Conservation (phyloP, 1,140 invertebrate genomes). For the Procambarus virginalis region DNA sequence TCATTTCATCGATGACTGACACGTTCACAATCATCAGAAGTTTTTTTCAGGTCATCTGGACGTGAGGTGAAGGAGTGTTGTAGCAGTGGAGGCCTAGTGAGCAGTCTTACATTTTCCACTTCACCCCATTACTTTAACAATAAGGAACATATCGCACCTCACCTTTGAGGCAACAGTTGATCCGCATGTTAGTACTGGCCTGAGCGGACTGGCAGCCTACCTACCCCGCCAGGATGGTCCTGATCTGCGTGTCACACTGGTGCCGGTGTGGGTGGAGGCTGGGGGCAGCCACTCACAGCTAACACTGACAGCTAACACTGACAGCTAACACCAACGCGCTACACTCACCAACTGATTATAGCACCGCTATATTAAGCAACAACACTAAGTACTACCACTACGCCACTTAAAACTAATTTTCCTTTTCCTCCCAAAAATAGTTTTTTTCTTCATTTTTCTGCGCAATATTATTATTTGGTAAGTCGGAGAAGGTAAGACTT, state of each 20-base stretch:
- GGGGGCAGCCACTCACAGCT: constrained; percentile 5
- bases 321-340: constrained; percentile 44
- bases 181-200: constrained; percentile 8
- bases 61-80: neutral
- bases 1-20: neutral
- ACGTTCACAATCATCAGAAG: neutral
- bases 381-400: constrained; percentile 40
- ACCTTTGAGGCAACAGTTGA: neutral
- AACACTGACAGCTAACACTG: constrained; percentile 26
- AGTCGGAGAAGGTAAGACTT: constrained; percentile 59
- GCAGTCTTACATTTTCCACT: neutral
- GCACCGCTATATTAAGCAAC: constrained; percentile 25
- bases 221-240: constrained; percentile 6
- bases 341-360: constrained; percentile 39
- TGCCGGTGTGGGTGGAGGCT: neutral
- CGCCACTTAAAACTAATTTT: constrained; percentile 51
- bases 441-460: constrained; percentile 54
- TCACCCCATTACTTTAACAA: neutral
- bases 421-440: constrained; percentile 20
- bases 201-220: constrained; percentile 1
- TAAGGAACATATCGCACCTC: constrained; percentile 6
- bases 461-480: constrained; percentile 63
- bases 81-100: neutral
- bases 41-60: neutral
- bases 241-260: constrained; percentile 23